phyloP scores from a whole-genome alignment of 2,113 vertebrate species.

The Toxotes chatareus region DNA sequence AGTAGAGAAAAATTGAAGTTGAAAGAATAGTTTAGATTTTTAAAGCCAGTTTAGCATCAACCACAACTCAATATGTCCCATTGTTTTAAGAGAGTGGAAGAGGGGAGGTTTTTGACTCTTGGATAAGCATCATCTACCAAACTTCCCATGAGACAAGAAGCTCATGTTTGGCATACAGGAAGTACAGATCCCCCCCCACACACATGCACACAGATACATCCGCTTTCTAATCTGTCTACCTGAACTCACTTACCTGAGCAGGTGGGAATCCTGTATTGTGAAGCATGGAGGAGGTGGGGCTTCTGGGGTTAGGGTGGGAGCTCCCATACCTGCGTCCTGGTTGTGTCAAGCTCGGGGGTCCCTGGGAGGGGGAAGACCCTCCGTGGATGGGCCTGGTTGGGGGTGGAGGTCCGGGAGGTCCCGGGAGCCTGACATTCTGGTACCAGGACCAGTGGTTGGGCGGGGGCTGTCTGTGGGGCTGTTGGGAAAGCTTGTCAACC shows the following conservation, averaged over 20 bases:
- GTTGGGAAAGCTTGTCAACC: constrained; percentile 86
- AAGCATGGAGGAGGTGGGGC: constrained; percentile 77
- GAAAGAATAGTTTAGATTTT: neutral
- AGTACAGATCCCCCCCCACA: neutral
- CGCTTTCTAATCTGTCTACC: neutral
- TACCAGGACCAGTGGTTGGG: constrained; percentile 85
- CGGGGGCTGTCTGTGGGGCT: constrained; percentile 78
- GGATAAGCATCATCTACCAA: too few relatives aligned
- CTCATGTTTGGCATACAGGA: neutral
- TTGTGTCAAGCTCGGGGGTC: constrained; percentile 66
- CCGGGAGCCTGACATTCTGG: constrained; percentile 76
- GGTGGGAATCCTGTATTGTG: constrained; percentile 72
- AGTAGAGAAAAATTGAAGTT: constrained; percentile 6
- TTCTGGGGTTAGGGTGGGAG: constrained; percentile 71
- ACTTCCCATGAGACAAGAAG: too few relatives aligned
- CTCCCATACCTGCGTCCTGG: constrained; percentile 73
- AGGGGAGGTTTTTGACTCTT: too few relatives aligned
- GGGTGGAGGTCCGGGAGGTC: constrained; percentile 74
- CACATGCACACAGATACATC: neutral
- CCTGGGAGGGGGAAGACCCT: constrained; percentile 81
- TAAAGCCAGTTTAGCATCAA: neutral
- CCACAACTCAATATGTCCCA: neutral
- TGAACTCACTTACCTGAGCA: constrained; percentile 68
- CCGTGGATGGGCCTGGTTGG: constrained; percentile 80
- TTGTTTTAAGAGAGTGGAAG: neutral